phyloP scores from a whole-genome alignment of 2,797 vertebrate genomes.

The Synanceia verrucosa region DNA sequence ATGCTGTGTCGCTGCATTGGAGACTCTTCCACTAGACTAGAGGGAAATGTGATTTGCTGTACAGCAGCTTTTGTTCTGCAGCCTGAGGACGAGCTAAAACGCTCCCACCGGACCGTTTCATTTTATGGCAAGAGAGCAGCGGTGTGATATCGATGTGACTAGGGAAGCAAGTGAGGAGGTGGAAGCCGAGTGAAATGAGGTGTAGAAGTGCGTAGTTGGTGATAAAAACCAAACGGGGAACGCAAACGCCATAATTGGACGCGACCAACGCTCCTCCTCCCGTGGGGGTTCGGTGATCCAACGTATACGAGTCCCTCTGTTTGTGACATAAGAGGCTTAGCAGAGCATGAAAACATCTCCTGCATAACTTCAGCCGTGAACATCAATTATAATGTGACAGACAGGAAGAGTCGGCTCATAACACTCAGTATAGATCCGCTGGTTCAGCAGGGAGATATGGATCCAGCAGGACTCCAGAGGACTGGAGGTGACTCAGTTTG shows the following conservation, averaged over 20 bases:
- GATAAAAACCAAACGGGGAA: conserved; percentile 3
- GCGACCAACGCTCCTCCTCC: conserved; percentile 2
- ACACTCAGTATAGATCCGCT: not conserved
- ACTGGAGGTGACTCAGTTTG: conserved; percentile 2
- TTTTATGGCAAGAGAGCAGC: not conserved
- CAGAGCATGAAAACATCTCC: not conserved
- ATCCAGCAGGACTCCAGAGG: not conserved
- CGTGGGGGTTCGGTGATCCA: not conserved
- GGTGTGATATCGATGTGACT: conserved; percentile 12
- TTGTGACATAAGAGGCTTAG: conserved; percentile 12
- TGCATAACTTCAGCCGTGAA: conserved; percentile 3
- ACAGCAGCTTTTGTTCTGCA: not conserved
- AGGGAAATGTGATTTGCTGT: not conserved
- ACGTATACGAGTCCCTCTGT: not conserved
- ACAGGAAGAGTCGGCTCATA: no score
- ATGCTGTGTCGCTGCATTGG: no score
- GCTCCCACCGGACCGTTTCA: conserved; percentile 15
- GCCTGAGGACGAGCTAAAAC: not conserved
- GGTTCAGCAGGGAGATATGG: not conserved
- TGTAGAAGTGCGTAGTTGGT: conserved; percentile 2
- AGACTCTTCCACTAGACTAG: not conserved
- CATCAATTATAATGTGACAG: conserved; percentile 8
- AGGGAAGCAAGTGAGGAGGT: conserved; percentile 6
- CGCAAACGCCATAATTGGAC: conserved; percentile 4
- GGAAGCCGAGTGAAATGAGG: conserved; percentile 30